These are phyloP conservation scores for Takifugu rubripes DNA, from an alignment of 2,797 vertebrate genomes.

Conservation along the genomic window DNA sequence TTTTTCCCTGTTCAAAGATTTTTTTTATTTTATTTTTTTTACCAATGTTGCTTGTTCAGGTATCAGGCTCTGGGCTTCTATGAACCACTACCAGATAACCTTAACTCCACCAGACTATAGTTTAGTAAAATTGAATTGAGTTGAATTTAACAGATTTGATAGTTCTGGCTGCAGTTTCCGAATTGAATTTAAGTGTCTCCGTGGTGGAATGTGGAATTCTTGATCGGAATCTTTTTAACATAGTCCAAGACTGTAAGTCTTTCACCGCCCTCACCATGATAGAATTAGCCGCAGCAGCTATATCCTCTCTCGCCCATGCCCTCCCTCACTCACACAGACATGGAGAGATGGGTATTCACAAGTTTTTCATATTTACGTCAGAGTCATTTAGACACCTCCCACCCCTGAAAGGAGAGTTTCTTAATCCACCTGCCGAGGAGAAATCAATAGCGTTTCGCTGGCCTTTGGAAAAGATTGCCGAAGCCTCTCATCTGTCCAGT, in stretches of 20 bases:
- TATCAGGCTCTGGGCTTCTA: too few species aligned
- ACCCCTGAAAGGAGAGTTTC: constrained; percentile 47
- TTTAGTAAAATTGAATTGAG: too few species aligned
- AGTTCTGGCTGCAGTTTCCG: too few species aligned
- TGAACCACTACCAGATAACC: too few species aligned
- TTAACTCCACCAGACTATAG: too few species aligned
- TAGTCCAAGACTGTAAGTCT: background rate
- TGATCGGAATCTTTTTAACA: too few species aligned
- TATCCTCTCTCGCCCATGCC: background rate
- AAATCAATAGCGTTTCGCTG: constrained; percentile 65
- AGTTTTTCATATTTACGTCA: constrained; percentile 53
- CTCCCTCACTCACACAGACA: background rate
- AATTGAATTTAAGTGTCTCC: too few species aligned
- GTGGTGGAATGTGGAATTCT: too few species aligned
- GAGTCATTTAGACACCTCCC: constrained; percentile 36
- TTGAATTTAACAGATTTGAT: too few species aligned
- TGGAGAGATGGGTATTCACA: constrained; percentile 10
- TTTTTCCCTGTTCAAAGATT: too few species aligned
- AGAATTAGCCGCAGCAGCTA: background rate
- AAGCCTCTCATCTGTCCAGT: constrained; percentile 53
- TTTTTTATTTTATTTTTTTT: too few species aligned
- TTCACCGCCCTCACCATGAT: constrained; percentile 2
- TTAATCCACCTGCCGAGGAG: constrained; percentile 64
- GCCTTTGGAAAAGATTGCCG: constrained; percentile 45
- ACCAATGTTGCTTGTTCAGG: too few species aligned